phyloP scores from a whole-genome alignment of 2,113 vertebrate species.

The Cephalopholis sonnerati region DNA sequence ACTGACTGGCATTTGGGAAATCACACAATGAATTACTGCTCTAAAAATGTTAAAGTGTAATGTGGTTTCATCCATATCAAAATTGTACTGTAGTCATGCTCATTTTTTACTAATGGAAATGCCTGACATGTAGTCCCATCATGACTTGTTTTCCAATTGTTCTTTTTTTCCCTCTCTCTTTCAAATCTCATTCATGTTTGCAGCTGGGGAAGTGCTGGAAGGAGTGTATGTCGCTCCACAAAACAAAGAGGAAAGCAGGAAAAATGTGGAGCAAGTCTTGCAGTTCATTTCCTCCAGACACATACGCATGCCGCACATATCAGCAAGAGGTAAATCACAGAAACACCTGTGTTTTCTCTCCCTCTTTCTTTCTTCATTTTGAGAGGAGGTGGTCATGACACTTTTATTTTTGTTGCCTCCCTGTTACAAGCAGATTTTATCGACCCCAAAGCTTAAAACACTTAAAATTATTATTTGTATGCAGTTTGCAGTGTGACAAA shows the following conservation, averaged over 20 bases:
- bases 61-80: not conserved
- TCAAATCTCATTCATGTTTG: conserved; percentile 23
- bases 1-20: not conserved
- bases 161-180: not conserved
- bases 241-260: conserved; percentile 92
- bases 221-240: conserved; percentile 86
- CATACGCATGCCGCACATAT: conserved; percentile 97
- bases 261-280: conserved; percentile 95
- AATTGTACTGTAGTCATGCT: not conserved
- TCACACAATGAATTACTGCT: not conserved
- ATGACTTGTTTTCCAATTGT: not conserved
- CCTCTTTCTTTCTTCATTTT: not conserved
- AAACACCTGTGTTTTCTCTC: not conserved
- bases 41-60: not conserved
- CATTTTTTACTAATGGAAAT: not conserved
- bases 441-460: not conserved
- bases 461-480: not conserved
- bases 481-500: not conserved
- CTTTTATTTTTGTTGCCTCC: not conserved
- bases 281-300: conserved; percentile 94
- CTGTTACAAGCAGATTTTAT: not conserved
- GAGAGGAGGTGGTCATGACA: not conserved
- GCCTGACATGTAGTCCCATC: not conserved
- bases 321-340: conserved; percentile 89
- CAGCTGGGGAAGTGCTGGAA: conserved; percentile 92